Percentiles rank a stretch among this genome's conserved stretches.
phyloP scores from a whole-genome alignment of 2,113 vertebrate genomes.

The Coturnix japonica region DNA sequence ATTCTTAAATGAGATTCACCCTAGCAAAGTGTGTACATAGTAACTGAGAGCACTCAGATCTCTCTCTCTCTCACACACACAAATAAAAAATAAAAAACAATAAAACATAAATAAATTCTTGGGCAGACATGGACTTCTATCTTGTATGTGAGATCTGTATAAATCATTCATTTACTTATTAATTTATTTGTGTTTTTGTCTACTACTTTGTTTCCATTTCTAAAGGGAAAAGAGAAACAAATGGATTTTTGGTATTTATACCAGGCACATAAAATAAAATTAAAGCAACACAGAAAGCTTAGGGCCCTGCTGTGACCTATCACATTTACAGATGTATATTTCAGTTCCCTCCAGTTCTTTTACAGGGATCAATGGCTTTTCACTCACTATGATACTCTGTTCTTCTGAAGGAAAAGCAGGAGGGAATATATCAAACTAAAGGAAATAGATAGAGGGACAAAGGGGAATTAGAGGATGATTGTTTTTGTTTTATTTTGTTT shows the following conservation, averaged over 20 bases:
- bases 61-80: too few relatives aligned
- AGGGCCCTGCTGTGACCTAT: background rate
- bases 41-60: background rate
- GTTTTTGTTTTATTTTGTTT: background rate
- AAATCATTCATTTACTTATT: background rate
- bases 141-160: background rate
- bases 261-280: constrained; percentile 7
- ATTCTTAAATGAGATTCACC: background rate
- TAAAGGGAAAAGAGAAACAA: background rate
- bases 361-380: constrained; percentile 11
- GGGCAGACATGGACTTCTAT: background rate
- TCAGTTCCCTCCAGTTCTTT: background rate
- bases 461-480: background rate
- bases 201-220: background rate
- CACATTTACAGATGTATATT: background rate
- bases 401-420: background rate
- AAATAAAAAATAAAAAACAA: too few relatives aligned
- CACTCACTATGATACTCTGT: background rate
- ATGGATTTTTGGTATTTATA: background rate
- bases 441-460: background rate
- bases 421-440: background rate
- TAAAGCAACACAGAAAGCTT: background rate
- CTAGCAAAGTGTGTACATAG: background rate
- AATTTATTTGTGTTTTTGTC: background rate
- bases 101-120: background rate